These are phyloP conservation scores for Heliconius eleuchia DNA, from an alignment of 1,140 invertebrate genomes.

Conservation along the genomic window DNA sequence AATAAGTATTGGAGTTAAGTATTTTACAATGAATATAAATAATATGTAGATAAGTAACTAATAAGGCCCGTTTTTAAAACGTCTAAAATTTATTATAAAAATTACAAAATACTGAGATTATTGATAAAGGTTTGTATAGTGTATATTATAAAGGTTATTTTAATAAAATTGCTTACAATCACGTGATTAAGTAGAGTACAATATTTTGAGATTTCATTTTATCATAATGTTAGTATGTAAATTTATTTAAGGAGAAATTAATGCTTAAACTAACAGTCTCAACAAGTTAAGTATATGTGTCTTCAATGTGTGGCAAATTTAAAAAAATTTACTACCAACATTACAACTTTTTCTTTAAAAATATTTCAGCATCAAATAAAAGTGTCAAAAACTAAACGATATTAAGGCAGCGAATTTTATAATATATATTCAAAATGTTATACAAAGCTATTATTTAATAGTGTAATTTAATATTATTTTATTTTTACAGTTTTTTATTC, in stretches of 20 bases:
- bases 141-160: slow-evolving; percentile 11
- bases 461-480: neutral
- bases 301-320: slow-evolving; percentile 29
- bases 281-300: slow-evolving; percentile 65
- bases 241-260: slow-evolving; percentile 37
- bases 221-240: slow-evolving; percentile 39
- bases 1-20: neutral
- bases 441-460: slow-evolving; percentile 8
- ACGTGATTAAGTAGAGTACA: slow-evolving; percentile 35
- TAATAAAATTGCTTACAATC: slow-evolving; percentile 29
- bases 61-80: slow-evolving; percentile 15
- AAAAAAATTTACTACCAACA: slow-evolving; percentile 24
- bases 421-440: neutral
- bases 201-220: slow-evolving; percentile 29
- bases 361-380: neutral
- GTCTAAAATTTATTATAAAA: slow-evolving; percentile 21
- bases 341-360: slow-evolving; percentile 1
- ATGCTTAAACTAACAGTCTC: slow-evolving; percentile 69
- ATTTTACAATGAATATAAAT: neutral
- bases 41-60: slow-evolving; percentile 21
- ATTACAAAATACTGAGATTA: slow-evolving; percentile 31
- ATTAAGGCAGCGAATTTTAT: slow-evolving; percentile 6
- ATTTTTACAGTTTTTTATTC: neutral
- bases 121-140: slow-evolving; percentile 5
- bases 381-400: neutral